Percentiles rank a stretch among this genome's conserved stretches.
Conservation (phyloP, 2,888 invertebrate genomes). For the Drosophila niveifrons region DNA sequence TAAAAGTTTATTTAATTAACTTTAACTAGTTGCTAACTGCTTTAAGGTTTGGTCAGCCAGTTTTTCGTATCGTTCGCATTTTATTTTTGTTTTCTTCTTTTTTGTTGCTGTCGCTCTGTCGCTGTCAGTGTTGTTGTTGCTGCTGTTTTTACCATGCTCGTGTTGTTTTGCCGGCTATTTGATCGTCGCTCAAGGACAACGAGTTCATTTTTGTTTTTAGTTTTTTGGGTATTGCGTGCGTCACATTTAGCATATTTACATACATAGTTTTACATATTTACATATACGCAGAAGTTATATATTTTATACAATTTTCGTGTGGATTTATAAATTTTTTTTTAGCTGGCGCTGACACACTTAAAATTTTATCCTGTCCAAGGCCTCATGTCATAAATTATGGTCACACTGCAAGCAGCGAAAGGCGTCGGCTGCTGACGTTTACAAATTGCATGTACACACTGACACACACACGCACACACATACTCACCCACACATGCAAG, state of each 20-base stretch:
- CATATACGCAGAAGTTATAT: conserved; percentile 11
- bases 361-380: conserved; percentile 29
- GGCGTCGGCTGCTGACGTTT: conserved; percentile 27
- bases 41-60: conserved; percentile 25
- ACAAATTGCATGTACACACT: conserved; percentile 4
- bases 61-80: conserved; percentile 15
- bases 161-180: conserved; percentile 68
- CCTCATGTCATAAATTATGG: background rate
- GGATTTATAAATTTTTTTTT: background rate
- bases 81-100: too few relatives aligned
- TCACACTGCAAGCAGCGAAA: conserved; percentile 28
- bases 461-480: conserved; percentile 9
- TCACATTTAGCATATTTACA: conserved; percentile 16
- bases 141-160: conserved; percentile 29
- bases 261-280: conserved; percentile 11
- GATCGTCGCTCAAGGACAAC: conserved; percentile 68
- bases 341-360: conserved; percentile 36
- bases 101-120: too few relatives aligned
- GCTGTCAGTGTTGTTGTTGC: too few relatives aligned
- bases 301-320: conserved; percentile 53
- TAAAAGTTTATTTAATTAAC: conserved; percentile 64
- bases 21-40: conserved; percentile 71
- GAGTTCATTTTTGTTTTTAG: conserved; percentile 44
- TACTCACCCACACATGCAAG: background rate
- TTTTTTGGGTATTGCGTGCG: conserved; percentile 20